Base-by-base conservation (phyloP, 1,140 invertebrate genomes). In the Parasteatoda tepidariorum region DNA sequence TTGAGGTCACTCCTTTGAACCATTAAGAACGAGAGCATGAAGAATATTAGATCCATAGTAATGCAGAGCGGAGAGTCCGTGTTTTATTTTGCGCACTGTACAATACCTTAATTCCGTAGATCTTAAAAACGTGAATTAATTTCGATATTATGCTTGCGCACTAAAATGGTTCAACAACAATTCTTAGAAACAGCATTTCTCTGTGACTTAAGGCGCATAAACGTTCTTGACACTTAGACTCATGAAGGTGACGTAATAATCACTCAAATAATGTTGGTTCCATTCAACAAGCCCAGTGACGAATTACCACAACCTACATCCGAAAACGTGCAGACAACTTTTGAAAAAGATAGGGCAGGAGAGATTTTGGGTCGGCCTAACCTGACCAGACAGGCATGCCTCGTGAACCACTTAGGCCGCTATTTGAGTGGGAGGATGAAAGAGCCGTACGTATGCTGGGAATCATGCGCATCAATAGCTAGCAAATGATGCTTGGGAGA, bases 311-410 rank as follows among this genome's bases (percentile, higher is more conserved):
- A 24, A 31, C 61, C 61, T 64, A 24, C 26, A 26, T 33, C 31
- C 5, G 38, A 48, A 48, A 48, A 48, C 38, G 38, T 48, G 38
- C 18, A 48, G 38, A 18, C 38, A 18, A 18, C 38, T 48, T n/a
- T 48, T 48, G 26, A 33, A 64, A 26, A 30, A 64, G 31, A 41
- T 38, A 24, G 59, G 15, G 28, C 30, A 5, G 7, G 9, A 57
- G 76, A 71, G 54, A 82, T 71, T n/a, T 22, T 26, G 31, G 66
- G 33, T 41, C 55, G 57, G 33, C 33, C 54, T 82, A 71, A 82
- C 78, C 78, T 82, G 78, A 18, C 78, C 67, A 82, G 78, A 82
- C 78, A 82, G 55, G 78, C 78, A 66, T 82, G 78, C 66, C 55
- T 70, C 18, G 41, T 15, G 78, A 57, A 70, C 78, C 78, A 82